phyloP scores from a whole-genome alignment of 2,113 vertebrate genomes.

The Podocnemis expansa region DNA sequence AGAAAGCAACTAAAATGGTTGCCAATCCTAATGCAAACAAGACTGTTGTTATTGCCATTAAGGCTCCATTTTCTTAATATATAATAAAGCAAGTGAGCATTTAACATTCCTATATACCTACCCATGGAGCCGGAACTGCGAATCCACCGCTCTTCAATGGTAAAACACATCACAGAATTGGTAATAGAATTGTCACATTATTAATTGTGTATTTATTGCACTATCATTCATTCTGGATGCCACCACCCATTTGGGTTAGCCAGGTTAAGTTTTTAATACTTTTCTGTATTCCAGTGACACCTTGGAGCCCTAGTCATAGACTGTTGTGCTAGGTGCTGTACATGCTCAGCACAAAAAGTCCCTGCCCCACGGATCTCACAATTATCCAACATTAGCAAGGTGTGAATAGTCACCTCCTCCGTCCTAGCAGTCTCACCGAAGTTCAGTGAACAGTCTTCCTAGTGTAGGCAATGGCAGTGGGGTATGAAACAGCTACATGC shows the following conservation, averaged over 20 bases:
- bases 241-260: fast-evolving
- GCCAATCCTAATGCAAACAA: background rate
- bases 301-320: background rate
- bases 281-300: background rate
- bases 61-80: fast-evolving
- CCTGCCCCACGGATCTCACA: background rate
- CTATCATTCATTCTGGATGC: background rate
- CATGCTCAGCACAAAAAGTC: background rate
- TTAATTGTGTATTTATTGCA: fast-evolving
- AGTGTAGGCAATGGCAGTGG: background rate
- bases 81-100: fast-evolving
- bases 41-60: background rate
- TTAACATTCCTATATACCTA: fast-evolving
- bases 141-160: fast-evolving
- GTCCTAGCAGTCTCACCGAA: background rate
- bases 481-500: background rate
- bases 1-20: background rate
- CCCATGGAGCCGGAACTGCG: fast-evolving
- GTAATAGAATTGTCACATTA: background rate
- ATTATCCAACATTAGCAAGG: background rate
- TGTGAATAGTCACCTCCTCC: background rate
- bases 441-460: background rate
- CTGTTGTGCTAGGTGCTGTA: too few species aligned
- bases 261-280: fast-evolving
- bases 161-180: fast-evolving